phyloP scores from a whole-genome alignment of 2,113 vertebrate species.

The Melanocharis versteri region DNA sequence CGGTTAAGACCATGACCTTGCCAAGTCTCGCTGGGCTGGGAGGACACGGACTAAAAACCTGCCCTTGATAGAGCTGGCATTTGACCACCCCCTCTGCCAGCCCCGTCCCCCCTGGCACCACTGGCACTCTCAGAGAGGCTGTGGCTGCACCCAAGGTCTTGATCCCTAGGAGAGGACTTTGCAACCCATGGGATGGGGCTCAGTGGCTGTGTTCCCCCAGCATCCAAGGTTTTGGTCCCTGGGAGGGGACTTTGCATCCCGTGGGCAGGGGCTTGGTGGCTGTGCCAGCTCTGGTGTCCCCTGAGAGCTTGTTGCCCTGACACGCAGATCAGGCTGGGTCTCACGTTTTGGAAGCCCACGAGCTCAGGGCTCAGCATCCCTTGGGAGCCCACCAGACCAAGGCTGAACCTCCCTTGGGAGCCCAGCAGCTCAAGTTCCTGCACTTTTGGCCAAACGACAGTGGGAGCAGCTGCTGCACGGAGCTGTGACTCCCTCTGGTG shows the following conservation, averaged over 20 bases:
- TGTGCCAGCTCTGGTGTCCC: neutral
- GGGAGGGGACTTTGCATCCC: neutral
- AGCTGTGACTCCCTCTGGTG: conserved; percentile 24
- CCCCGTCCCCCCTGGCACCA: neutral
- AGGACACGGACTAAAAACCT: rapidly evolving
- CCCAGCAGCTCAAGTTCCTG: neutral
- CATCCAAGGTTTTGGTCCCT: neutral
- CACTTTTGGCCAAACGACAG: rapidly evolving
- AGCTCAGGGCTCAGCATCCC: too few species aligned
- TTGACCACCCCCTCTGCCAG: rapidly evolving
- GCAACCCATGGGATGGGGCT: neutral
- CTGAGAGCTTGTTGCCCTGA: neutral
- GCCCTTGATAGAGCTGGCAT: neutral
- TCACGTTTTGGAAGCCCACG: neutral
- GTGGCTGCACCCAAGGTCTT: neutral
- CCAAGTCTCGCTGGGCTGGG: rapidly evolving
- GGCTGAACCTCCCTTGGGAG: neutral
- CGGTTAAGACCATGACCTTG: neutral
- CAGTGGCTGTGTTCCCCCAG: neutral
- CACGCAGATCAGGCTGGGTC: neutral
- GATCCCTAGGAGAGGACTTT: neutral
- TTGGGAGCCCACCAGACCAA: neutral
- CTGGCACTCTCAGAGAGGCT: neutral
- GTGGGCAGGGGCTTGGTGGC: rapidly evolving
- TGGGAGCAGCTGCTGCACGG: rapidly evolving